Conservation (phyloP, 2,797 vertebrate genomes). For the Alcedo quadribrachys region DNA sequence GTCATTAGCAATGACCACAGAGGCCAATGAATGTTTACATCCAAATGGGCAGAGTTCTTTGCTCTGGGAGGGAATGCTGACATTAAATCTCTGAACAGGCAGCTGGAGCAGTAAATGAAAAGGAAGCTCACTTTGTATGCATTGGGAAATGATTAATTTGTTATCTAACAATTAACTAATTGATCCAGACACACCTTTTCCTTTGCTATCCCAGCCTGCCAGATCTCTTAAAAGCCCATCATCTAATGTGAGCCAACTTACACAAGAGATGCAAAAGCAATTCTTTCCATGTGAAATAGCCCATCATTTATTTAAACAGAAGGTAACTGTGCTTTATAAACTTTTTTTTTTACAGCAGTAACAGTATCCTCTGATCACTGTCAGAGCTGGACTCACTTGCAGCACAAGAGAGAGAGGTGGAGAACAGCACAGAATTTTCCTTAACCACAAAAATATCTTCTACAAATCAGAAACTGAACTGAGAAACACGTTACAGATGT, state of each 20-base stretch:
- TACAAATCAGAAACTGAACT: not conserved
- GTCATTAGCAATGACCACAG: not conserved
- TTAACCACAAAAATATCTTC: conserved; percentile 24
- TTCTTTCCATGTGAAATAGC: conserved; percentile 3
- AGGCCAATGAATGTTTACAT: not conserved
- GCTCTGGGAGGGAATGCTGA: not conserved
- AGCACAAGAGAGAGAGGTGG: not conserved
- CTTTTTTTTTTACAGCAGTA: not conserved
- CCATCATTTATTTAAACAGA: conserved; percentile 22
- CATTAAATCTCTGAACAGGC: not conserved
- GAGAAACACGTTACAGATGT: not conserved
- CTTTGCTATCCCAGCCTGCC: not conserved
- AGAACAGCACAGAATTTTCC: not conserved
- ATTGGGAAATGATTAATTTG: not conserved
- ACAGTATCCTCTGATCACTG: not conserved
- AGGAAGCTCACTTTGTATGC: conserved; percentile 1
- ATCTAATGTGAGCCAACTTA: not conserved
- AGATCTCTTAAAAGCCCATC: not conserved
- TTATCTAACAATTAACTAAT: conserved; percentile 19
- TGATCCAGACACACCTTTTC: conserved; percentile 33
- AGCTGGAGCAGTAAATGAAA: not conserved
- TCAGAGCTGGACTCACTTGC: not conserved
- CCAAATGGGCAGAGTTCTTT: not conserved
- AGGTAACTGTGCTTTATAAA: not conserved
- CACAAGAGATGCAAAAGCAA: not conserved